Evolutionary conservation across 2,797 vertebrate species (phyloP).

Genomic region (Pangasius sanitwongsei): DNA sequence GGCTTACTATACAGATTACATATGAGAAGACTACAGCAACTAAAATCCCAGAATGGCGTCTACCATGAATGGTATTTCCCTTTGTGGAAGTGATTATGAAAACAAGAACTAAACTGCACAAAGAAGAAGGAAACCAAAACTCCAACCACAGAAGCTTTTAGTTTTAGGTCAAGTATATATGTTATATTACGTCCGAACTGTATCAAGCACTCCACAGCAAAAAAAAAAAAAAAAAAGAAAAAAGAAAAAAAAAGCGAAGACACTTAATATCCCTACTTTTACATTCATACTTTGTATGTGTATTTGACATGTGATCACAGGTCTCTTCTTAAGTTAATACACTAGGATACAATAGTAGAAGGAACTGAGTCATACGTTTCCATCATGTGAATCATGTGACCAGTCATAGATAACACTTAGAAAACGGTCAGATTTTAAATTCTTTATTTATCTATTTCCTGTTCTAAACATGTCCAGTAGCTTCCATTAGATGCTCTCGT

Average conservation of each 20-base stretch:
- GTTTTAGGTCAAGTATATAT: not conserved
- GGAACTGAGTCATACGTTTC: not conserved
- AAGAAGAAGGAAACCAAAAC: not conserved
- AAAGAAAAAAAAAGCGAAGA: not conserved
- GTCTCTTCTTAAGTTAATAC: not conserved
- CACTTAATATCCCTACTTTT: not conserved
- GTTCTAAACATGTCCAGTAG: slow-evolving; percentile 64
- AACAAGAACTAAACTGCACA: slow-evolving; percentile 13
- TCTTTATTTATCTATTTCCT: not conserved
- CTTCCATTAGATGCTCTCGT: slow-evolving; percentile 72
- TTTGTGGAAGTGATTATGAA: slow-evolving; percentile 28
- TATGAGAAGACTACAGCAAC: not conserved
- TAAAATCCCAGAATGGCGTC: not conserved
- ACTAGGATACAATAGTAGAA: not conserved
- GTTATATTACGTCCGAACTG: not conserved
- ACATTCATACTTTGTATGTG: not conserved
- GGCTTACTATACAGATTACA: not conserved
- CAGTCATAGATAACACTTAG: not conserved
- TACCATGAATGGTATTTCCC: not conserved
- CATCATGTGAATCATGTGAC: not conserved
- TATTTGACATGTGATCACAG: not conserved
- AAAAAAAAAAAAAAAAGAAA: not conserved
- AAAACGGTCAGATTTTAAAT: not conserved
- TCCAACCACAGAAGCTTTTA: slow-evolving; percentile 1
- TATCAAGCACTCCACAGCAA: not conserved